Conservation (phyloP, 1,140 invertebrate species). For the Harlomillsia oculata region DNA sequence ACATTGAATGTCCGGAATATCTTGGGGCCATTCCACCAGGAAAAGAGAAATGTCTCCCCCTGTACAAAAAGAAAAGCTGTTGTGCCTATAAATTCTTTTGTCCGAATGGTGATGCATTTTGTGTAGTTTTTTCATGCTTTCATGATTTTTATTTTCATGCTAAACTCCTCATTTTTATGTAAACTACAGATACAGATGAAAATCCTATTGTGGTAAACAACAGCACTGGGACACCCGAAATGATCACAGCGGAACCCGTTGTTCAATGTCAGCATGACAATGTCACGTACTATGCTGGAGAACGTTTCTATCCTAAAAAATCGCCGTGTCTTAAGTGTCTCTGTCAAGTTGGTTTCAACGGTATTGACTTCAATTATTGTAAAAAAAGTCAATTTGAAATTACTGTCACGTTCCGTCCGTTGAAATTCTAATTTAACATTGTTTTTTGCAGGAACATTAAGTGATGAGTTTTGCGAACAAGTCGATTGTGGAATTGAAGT, state of each 20-base stretch:
- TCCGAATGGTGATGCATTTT: slow-evolving; percentile 15
- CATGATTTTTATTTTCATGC: background rate
- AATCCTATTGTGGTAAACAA: background rate
- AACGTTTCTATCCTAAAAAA: slow-evolving; percentile 30
- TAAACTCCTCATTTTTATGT: no score
- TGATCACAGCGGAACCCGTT: no score
- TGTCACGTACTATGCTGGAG: slow-evolving; percentile 22
- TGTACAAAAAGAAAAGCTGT: slow-evolving; percentile 27
- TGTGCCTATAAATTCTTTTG: slow-evolving; percentile 31
- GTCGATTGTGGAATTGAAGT: slow-evolving; percentile 34
- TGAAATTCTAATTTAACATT: background rate
- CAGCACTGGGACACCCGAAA: background rate
- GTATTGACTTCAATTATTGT: slow-evolving; percentile 1
- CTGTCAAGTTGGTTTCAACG: slow-evolving; percentile 22
- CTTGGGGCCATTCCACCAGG: slow-evolving; percentile 22
- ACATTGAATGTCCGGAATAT: slow-evolving; percentile 32
- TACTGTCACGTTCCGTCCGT: background rate
- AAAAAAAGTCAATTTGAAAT: background rate
- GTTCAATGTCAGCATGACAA: slow-evolving; percentile 26
- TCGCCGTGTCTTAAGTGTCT: slow-evolving; percentile 23
- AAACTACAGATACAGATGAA: background rate
- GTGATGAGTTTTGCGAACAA: slow-evolving; percentile 24
- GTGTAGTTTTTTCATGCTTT: background rate
- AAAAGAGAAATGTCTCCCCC: slow-evolving; percentile 23
- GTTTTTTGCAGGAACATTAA: slow-evolving; percentile 11